Percentiles rank a stretch among this genome's conserved stretches.
Conservation (phyloP, 2,113 vertebrate species). For the Arizona elegans region DNA sequence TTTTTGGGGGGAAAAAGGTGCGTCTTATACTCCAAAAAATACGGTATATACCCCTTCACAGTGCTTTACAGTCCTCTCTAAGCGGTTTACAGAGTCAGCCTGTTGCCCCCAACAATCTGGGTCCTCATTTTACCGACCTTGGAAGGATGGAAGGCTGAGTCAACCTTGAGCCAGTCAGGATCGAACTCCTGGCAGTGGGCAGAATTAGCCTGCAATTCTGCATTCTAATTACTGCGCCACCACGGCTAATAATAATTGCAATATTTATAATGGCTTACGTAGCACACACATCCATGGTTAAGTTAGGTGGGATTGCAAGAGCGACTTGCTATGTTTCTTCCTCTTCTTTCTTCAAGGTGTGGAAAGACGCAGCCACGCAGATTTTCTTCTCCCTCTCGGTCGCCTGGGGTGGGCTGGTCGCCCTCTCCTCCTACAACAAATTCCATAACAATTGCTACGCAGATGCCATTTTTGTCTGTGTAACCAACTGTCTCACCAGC, state of each 20-base stretch:
- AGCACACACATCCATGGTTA: neutral
- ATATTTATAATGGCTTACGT: neutral
- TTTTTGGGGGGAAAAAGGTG: no score
- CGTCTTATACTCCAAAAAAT: no score
- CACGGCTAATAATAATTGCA: neutral
- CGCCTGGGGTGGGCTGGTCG: conserved; percentile 87
- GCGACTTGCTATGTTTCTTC: neutral
- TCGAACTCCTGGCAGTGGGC: neutral
- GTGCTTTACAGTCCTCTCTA: neutral
- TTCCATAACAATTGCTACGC: conserved; percentile 92
- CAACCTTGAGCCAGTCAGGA: neutral
- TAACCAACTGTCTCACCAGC: conserved; percentile 89
- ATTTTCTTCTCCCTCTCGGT: conserved; percentile 92
- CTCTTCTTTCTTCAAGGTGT: conserved; percentile 75
- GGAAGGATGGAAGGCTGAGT: neutral
- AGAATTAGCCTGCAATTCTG: neutral
- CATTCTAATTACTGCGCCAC: neutral
- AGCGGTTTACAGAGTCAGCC: neutral
- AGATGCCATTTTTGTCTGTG: conserved; percentile 83
- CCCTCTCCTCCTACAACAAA: conserved; percentile 91
- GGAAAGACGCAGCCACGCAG: conserved; percentile 95
- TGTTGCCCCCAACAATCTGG: neutral
- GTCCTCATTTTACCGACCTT: no score
- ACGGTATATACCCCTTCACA: neutral
- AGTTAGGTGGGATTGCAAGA: no score